Base-by-base conservation (phyloP, 2,888 invertebrate species). In the Phortica okadai region DNA sequence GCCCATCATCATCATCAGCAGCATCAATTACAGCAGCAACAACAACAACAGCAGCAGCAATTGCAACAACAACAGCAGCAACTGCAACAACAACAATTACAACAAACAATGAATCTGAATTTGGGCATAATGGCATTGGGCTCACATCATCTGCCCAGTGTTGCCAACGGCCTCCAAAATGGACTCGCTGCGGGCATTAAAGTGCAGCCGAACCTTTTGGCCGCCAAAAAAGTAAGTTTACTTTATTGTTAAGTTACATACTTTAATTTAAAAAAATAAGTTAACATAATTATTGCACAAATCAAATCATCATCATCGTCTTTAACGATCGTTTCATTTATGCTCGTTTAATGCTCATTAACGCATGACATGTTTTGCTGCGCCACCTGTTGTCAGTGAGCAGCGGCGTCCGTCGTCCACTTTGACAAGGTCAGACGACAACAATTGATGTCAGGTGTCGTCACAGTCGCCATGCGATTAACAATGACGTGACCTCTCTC, bases 31-130 rank as follows among this genome's bases (percentile, higher is more conserved):
- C 70, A 70, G 54, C 41, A 33, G 41, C 41, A 66, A 10, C 66
- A 66, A 41, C 66, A 54, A 21, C 70, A 70, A 10, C 42, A 70
- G 70, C 66, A 66, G 41, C 70, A 42, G 25, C 64, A 21, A 33
- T 44, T 42, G 5, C 67, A 67, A 16, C 44, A 67, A 4, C 44
- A 42, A n/a, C 67, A 67, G 44, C 70, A 72, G 11, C 70, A 72
- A 33, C 70, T 54, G 8, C 70, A 72, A 6, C 70, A 70, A 21
- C 70, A 72, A 11, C 54, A 72, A 2, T 54, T 72, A 21, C 70
- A 72, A 56, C 70, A 72, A 56, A 54, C 70, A 11, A 56, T 72
- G 42, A 72, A 72, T 72, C 70, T 72, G 54, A 72, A 72, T 72
- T 72, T 72, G 70, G 70, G 70, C 4, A 11, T 72, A 10, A 72